Base-by-base conservation (phyloP, 1,140 invertebrate species). In the Pseudomyrmex cubaensis region DNA sequence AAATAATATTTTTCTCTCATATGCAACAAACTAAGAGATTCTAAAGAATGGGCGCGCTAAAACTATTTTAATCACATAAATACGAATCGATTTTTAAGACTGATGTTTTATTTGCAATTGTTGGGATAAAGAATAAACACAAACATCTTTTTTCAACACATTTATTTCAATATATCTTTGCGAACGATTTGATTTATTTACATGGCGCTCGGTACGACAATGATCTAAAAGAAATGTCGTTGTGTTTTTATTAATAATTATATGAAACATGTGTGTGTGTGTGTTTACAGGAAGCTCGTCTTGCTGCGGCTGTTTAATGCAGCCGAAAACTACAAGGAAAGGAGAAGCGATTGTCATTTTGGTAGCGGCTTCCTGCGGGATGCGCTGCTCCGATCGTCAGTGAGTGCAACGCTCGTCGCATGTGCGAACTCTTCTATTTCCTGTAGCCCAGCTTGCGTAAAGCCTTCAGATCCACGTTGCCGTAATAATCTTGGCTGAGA, bases 401-500 rank as follows among this genome's bases (percentile, higher is more conserved):
- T 82, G 1, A 85, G 70, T 59, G 67, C 72, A 78, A 76, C 8
- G 83, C 85, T 56, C 70, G 35, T 35, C 35, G 62, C 63, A 52
- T 50, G 66, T 3, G 48, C 13, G 9, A 78, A 72, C 12, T 66
- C 83, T 84, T 87, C 85, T 82, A 93, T 89, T 93, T 93, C 88
- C 90, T 93, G 94, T 95, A 97, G 93, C 97, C 97, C 93, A 97
- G 94, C 93, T 97, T 97, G 94, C 96, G 97, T 84, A 97, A 94
- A 72, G 97, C 96, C 93, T 97, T 97, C 85, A 97, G 94, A 94
- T 97, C 97, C 88, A 97, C 96, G 92, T 97, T 97, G 91, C 97
- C 97, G 91, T 97, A 97, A 95, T 97, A 97, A 95, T 97, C 97
- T 95, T 97, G 97, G 93, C 97, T 97, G 95, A 95, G 94, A 92